These are phyloP conservation scores for Decapterus maruadsi DNA, from an alignment of 2,797 vertebrate genomes.

Conservation along the genomic window DNA sequence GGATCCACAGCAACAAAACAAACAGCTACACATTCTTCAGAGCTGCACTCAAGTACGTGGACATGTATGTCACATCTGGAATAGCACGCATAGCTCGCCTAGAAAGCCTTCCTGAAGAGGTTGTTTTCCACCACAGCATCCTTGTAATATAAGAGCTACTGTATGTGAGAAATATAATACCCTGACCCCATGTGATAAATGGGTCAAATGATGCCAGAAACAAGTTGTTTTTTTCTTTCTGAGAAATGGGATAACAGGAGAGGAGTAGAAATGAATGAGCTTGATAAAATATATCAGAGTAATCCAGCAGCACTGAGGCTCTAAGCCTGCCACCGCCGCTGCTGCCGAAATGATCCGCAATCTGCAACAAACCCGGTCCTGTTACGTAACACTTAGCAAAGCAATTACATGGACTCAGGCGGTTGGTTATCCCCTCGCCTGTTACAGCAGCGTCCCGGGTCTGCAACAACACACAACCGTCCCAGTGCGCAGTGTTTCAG, in stretches of 20 bases:
- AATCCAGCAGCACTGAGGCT: constrained; percentile 59
- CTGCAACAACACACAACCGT: constrained; percentile 9
- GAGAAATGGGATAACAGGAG: constrained; percentile 4
- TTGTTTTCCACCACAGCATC: neutral
- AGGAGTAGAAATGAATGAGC: constrained; percentile 14
- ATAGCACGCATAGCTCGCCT: neutral
- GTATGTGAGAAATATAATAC: neutral
- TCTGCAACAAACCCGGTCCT: constrained; percentile 49
- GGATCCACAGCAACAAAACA: neutral
- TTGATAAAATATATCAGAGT: constrained; percentile 41
- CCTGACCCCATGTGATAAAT: constrained; percentile 14
- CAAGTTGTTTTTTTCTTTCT: constrained; percentile 7
- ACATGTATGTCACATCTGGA: neutral
- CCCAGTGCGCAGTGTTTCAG: neutral
- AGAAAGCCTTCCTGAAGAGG: too few relatives aligned
- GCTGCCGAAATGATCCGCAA: constrained; percentile 52
- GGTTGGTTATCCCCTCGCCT: constrained; percentile 41
- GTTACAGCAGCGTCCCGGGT: constrained; percentile 5
- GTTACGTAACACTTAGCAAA: constrained; percentile 63
- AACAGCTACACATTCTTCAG: neutral
- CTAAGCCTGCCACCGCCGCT: constrained; percentile 27
- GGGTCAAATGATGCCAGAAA: neutral
- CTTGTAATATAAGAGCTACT: neutral
- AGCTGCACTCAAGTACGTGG: neutral
- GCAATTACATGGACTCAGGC: constrained; percentile 48